Conservation (phyloP, 2,797 vertebrate genomes). For the Sebastes kiyomatsui region DNA sequence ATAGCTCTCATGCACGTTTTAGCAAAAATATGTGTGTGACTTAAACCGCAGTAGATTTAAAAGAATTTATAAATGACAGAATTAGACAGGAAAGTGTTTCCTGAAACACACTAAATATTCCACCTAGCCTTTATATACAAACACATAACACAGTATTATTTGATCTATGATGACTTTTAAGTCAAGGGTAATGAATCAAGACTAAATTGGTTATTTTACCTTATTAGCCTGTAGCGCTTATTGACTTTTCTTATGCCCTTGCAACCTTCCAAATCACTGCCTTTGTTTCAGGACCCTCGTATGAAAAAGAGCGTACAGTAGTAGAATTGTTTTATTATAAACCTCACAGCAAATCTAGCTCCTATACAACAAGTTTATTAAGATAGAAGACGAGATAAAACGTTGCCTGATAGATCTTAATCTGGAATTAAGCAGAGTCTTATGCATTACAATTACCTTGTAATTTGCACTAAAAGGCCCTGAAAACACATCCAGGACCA, state of each 20-base stretch:
- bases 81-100: constrained; percentile 4
- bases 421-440: constrained; percentile 61
- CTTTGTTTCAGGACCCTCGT: constrained; percentile 22
- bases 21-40: neutral
- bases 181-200: neutral
- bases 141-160: constrained; percentile 4
- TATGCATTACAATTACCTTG: constrained; percentile 70
- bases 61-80: constrained; percentile 1
- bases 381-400: constrained; percentile 48
- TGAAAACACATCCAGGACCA: constrained; percentile 73
- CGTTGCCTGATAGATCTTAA: constrained; percentile 51
- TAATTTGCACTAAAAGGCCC: constrained; percentile 75
- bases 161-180: neutral
- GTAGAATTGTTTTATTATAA: constrained; percentile 38
- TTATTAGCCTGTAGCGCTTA: constrained; percentile 14
- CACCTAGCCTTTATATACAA: neutral
- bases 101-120: constrained; percentile 2
- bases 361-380: constrained; percentile 41
- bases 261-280: constrained; percentile 25
- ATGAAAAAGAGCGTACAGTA: constrained; percentile 20
- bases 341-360: constrained; percentile 30
- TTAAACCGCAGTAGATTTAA: neutral
- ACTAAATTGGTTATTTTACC: constrained; percentile 14
- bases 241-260: constrained; percentile 34
- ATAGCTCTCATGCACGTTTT: neutral